Conservation (phyloP, 2,888 invertebrate species). For the Tenthredo livida region DNA sequence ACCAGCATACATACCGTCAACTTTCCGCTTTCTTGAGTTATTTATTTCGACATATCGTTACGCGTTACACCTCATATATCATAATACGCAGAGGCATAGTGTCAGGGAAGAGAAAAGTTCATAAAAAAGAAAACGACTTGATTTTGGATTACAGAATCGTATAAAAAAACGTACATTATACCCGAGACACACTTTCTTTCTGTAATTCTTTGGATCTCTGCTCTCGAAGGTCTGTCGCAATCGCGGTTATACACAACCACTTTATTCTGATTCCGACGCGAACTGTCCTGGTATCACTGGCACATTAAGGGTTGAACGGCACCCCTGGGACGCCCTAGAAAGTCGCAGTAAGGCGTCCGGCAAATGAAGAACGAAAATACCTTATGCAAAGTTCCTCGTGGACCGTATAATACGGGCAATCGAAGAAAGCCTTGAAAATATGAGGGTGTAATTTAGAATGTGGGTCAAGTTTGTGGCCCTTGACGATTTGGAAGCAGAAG, state of each 20-base stretch:
- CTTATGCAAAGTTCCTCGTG: background rate
- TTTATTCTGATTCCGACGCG: slow-evolving; percentile 24
- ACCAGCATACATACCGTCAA: background rate
- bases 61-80: background rate
- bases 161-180: background rate
- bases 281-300: background rate
- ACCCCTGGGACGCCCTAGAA: background rate
- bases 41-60: background rate
- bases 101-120: background rate
- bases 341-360: background rate
- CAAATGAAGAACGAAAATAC: background rate
- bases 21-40: slow-evolving; percentile 3
- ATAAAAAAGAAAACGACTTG: background rate
- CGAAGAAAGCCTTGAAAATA: slow-evolving; percentile 22
- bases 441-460: background rate
- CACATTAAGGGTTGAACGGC: slow-evolving; percentile 1
- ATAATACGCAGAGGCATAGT: background rate
- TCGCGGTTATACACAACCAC: background rate
- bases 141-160: background rate
- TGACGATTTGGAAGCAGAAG: background rate
- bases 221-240: background rate
- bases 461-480: slow-evolving; percentile 22
- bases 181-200: background rate
- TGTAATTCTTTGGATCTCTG: background rate
- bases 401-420: background rate